Base-by-base conservation (phyloP, 2,113 vertebrate species). In the Ahaetulla prasina region DNA sequence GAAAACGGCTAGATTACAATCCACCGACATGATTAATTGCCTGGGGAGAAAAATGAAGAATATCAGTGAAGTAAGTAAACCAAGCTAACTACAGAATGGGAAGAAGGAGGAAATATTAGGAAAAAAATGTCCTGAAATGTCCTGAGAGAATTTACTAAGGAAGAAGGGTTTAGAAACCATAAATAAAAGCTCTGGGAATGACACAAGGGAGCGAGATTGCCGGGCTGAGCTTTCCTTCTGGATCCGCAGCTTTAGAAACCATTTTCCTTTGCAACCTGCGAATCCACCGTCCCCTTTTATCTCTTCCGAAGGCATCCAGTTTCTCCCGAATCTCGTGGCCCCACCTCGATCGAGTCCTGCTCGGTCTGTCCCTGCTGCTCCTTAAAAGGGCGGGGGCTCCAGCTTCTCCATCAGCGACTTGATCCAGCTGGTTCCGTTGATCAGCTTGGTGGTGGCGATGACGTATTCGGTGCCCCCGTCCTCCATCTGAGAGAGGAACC, bases 401-500 rank as follows among this genome's bases (percentile, higher is more conserved):
- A 98, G 98, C n/a, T 98, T 98, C 93, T 99, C 99, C 99, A 99
- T 99, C 85, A 99, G 95, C 30, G 99, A 99, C 94, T 99, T 98
- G 87, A 99, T 97, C 99, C 99, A 99, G 54, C 97, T 99, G 39
- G 98, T 98, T 4, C 99, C 99, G 0, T 99, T 99, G 94, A 99
- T 97, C 0, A 99, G 98, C 94, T 99, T 99, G 1, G 99, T 99
- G 8, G 99, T 99, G 49, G 99, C 99, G 68, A 99, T 99, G 6
- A 99, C 97, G 0, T 99, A 99, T 85, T 99, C 99, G 11, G 98
- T 99, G 87, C 99, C 99, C 18, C 99, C 98, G 25, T 99, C 99
- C 94, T 99, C 99, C 98, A 99, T 98, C 68, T 99, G 99, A 43
- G 99, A 99, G 68, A 99, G 98, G 74, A 99, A 99, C 0, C 99